A percentile compares a stretch with the other conserved stretches of the same genome.
Evolutionary conservation across 2,888 invertebrate species (phyloP).

Genomic region (Pegoplata infirma): DNA sequence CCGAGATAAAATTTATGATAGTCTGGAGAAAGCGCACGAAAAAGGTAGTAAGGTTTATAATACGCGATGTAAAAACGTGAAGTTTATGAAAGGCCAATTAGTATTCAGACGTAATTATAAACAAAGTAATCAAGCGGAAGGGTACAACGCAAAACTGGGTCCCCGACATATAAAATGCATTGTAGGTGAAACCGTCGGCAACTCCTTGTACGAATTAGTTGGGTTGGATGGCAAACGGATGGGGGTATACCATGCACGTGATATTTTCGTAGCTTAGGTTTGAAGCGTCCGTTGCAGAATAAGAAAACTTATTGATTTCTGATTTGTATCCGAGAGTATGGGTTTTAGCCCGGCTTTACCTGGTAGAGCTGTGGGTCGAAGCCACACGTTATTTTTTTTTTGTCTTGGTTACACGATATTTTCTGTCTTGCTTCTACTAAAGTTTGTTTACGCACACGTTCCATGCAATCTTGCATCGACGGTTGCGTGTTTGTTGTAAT

Average conservation of each 20-base stretch:
- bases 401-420: too few species aligned
- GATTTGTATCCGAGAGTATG: too few species aligned
- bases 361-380: not conserved
- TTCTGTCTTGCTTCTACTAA: not conserved
- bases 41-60: conserved; percentile 8
- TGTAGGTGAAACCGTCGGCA: not conserved
- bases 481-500: not conserved
- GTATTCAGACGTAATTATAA: conserved; percentile 21
- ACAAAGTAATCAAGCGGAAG: conserved; percentile 13
- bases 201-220: conserved; percentile 16
- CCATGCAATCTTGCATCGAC: not conserved
- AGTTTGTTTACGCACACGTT: not conserved
- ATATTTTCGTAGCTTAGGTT: conserved; percentile 13
- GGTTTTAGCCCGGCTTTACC: not conserved
- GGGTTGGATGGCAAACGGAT: conserved; percentile 5
- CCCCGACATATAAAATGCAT: conserved; percentile 21
- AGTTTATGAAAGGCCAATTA: conserved; percentile 15
- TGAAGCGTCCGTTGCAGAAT: too few species aligned
- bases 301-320: too few species aligned
- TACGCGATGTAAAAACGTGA: conserved; percentile 16
- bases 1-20: not conserved
- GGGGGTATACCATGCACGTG: conserved; percentile 23
- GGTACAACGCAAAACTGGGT: conserved; percentile 20
- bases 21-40: conserved; percentile 8
- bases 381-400: too few species aligned